A percentile compares a stretch with the other conserved stretches of the same genome.
phyloP scores from a whole-genome alignment of 2,113 vertebrate genomes.

The Struthio camelus region DNA sequence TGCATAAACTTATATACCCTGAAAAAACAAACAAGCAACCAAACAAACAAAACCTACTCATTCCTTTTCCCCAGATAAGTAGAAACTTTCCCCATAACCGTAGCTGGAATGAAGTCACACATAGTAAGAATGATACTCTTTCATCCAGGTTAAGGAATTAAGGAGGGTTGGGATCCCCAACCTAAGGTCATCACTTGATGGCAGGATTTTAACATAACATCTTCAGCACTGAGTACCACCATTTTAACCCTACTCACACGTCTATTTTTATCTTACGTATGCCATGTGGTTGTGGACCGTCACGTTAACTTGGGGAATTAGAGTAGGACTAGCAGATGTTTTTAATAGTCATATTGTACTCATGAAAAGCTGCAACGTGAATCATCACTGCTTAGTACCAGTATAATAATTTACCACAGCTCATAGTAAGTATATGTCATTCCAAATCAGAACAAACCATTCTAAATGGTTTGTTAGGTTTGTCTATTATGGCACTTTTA shows the following conservation, averaged over 20 bases:
- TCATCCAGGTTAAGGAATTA: background rate
- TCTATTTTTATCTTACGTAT: background rate
- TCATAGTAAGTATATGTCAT: background rate
- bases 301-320: background rate
- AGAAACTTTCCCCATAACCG: background rate
- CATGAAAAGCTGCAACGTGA: background rate
- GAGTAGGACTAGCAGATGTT: background rate
- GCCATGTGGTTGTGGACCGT: background rate
- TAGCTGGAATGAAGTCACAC: background rate
- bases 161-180: too few species aligned
- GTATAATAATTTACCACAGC: background rate
- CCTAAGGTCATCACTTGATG: background rate
- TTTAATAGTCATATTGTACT: background rate
- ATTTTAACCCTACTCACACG: background rate
- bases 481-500: background rate
- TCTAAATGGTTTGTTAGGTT: background rate
- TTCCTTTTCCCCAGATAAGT: background rate
- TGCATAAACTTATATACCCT: background rate
- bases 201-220: background rate
- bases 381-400: background rate
- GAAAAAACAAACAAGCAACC: too few species aligned
- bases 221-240: background rate
- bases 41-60: background rate
- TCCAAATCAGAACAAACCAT: background rate
- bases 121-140: background rate